Conservation (phyloP, 2,888 invertebrate species). For the Apodemia duryi region DNA sequence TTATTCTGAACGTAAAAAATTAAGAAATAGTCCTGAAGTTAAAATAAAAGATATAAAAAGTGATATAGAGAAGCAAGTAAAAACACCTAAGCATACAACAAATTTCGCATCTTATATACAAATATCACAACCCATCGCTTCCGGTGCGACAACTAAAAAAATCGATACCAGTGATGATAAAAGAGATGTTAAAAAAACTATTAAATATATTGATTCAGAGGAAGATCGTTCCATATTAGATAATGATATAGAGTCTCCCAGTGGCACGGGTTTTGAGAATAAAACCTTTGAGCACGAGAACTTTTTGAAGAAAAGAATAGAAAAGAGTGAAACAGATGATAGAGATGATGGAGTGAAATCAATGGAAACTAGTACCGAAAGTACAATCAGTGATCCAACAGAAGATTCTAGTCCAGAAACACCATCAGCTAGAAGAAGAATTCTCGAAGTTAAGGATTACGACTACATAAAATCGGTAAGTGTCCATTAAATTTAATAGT, state of each 20-base stretch:
- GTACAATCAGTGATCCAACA: conserved; percentile 62
- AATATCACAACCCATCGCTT: conserved; percentile 70
- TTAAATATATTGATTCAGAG: conserved; percentile 66
- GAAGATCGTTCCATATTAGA: conserved; percentile 55
- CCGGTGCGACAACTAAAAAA: conserved; percentile 54
- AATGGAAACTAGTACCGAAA: conserved; percentile 72
- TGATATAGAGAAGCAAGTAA: conserved; percentile 67
- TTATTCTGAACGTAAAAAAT: conserved; percentile 43
- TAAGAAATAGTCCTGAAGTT: conserved; percentile 43
- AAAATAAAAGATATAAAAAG: conserved; percentile 53
- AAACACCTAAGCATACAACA: conserved; percentile 74
- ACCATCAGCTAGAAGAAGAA: conserved; percentile 55
- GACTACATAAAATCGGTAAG: conserved; percentile 67
- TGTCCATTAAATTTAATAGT: conserved; percentile 35
- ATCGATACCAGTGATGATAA: conserved; percentile 49
- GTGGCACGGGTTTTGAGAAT: conserved; percentile 70
- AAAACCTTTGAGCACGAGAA: conserved; percentile 73
- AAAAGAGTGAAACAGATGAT: conserved; percentile 54
- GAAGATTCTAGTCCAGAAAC: conserved; percentile 66
- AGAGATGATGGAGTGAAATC: conserved; percentile 54
- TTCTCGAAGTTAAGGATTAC: conserved; percentile 54
- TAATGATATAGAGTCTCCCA: conserved; percentile 68
- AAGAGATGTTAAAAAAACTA: conserved; percentile 45
- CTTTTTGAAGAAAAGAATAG: conserved; percentile 64
- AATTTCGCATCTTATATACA: conserved; percentile 82